A percentile compares a stretch with the other conserved stretches of the same genome.
Evolutionary conservation across 2,113 vertebrate genomes (phyloP).

Genomic region (Hippoglossus stenolepis): DNA sequence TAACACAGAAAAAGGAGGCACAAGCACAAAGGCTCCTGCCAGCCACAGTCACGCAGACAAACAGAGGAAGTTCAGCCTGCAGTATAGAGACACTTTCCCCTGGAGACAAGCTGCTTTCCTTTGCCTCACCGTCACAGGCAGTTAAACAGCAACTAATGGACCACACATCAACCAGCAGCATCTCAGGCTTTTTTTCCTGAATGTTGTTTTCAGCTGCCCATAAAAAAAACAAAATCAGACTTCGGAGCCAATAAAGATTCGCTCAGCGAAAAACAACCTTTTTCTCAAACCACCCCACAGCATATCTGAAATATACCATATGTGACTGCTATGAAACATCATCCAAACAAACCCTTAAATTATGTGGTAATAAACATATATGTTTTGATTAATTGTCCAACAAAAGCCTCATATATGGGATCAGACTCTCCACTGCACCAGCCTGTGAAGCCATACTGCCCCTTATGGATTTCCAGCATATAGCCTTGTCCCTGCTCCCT

Average conservation of each 20-base stretch:
- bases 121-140: constrained; percentile 10
- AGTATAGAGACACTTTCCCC: constrained; percentile 4
- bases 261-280: neutral
- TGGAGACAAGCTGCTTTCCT: neutral
- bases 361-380: neutral
- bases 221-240: neutral
- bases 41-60: neutral
- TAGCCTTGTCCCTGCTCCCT: constrained; percentile 37
- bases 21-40: neutral
- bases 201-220: constrained; percentile 4
- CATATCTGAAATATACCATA: neutral
- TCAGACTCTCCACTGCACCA: constrained; percentile 17
- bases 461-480: constrained; percentile 60
- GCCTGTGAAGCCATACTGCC: constrained; percentile 62
- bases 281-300: neutral
- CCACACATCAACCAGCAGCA: neutral
- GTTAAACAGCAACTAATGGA: constrained; percentile 21
- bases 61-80: neutral
- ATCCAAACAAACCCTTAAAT: neutral
- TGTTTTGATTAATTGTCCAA: neutral
- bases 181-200: neutral
- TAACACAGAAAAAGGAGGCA: neutral
- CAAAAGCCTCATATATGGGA: neutral
- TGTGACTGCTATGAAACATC: neutral
- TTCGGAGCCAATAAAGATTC: neutral